Evolutionary conservation across 2,888 invertebrate genomes (phyloP).

Genomic region (Mythimna lalbum): DNA sequence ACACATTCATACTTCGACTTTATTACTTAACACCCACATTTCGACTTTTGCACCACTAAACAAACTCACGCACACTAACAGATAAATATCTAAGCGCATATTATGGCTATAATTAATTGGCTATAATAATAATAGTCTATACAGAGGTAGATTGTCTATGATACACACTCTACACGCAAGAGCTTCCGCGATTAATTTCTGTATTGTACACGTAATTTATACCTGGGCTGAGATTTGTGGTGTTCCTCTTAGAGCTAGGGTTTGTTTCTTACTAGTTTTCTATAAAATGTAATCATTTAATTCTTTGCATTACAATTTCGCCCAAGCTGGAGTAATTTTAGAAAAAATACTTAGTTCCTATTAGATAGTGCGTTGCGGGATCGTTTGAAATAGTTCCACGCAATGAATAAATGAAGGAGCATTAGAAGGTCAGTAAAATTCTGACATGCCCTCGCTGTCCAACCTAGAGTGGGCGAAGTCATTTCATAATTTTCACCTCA

Average conservation of each 20-base stretch:
- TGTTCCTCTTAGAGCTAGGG: conserved; percentile 29
- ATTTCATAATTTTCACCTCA: too few species aligned
- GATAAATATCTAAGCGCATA: background rate
- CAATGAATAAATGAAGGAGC: too few species aligned
- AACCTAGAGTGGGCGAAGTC: too few species aligned
- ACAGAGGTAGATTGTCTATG: background rate
- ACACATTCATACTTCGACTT: too few species aligned
- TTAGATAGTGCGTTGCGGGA: too few species aligned
- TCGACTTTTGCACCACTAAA: background rate
- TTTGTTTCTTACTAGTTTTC: background rate
- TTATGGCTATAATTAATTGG: conserved; percentile 7
- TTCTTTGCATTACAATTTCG: too few species aligned
- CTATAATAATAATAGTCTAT: conserved; percentile 1
- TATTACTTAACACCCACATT: background rate
- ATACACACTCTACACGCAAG: conserved; percentile 32
- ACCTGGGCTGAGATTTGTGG: conserved; percentile 43
- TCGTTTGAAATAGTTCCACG: too few species aligned
- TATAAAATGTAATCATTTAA: too few species aligned
- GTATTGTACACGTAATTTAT: conserved; percentile 52
- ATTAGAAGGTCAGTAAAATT: too few species aligned
- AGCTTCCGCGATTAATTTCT: conserved; percentile 51
- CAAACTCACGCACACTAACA: background rate
- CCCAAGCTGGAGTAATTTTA: too few species aligned
- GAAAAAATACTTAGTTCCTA: too few species aligned
- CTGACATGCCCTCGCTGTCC: too few species aligned